Percentiles rank a stretch among this genome's conserved stretches.
phyloP scores from a whole-genome alignment of 2,113 vertebrate species.

The Cheilinus undulatus region DNA sequence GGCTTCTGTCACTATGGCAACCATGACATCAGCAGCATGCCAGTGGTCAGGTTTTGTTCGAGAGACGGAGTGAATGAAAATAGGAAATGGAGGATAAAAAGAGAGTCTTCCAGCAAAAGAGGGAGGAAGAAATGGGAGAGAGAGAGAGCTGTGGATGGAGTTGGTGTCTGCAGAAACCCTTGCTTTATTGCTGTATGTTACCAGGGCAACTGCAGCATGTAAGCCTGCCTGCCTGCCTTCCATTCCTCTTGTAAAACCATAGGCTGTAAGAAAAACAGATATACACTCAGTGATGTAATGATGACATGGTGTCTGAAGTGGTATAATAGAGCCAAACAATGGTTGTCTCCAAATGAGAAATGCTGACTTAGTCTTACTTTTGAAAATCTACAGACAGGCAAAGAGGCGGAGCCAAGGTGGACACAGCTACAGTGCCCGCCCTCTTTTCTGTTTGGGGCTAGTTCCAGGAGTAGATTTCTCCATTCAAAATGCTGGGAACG shows the following conservation, averaged over 20 bases:
- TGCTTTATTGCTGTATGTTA: conserved; percentile 66
- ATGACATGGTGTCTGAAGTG: no score
- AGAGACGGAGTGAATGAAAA: conserved; percentile 62
- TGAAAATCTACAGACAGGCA: background rate
- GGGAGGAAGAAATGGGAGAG: conserved; percentile 47
- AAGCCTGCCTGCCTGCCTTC: conserved; percentile 50
- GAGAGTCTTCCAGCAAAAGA: conserved; percentile 24
- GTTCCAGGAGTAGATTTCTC: no score
- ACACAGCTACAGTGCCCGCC: no score
- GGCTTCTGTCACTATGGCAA: conserved; percentile 83
- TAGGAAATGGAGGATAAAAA: conserved; percentile 71
- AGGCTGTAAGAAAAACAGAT: no score
- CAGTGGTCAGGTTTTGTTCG: conserved; percentile 75
- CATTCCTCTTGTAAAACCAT: conserved; percentile 26
- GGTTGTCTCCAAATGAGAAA: no score
- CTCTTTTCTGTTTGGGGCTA: no score
- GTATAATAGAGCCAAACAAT: no score
- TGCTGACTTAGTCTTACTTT: conserved; percentile 11
- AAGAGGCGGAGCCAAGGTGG: no score
- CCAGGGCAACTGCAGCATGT: conserved; percentile 73
- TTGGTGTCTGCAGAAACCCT: conserved; percentile 45
- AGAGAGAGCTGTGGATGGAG: conserved; percentile 39
- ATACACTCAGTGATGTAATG: background rate
- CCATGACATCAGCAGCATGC: conserved; percentile 83
- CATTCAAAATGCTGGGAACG: no score